Evolutionary conservation across 2,797 vertebrate species (phyloP), one percentile per base, ranked within the genome.

Genomic region (Propithecus deckenii): DNA sequence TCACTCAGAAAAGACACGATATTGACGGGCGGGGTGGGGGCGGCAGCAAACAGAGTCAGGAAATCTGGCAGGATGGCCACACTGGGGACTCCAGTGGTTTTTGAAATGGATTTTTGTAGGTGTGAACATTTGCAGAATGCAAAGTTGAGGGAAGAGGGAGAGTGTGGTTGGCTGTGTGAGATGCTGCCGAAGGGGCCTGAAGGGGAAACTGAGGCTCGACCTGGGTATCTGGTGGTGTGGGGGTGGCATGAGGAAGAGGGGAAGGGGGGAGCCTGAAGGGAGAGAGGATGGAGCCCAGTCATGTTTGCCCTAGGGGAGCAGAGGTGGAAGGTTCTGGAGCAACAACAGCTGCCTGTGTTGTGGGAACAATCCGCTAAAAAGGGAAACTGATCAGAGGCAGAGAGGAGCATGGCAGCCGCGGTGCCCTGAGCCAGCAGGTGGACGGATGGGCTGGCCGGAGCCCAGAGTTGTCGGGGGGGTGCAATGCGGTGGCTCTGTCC

Each of bases 351-450:
- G 11, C 23, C 9, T 13, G 4, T 30, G 22, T 57, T 50, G 12
- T 0, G 0, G 8, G 35, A 74, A 79, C 0, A 3, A 67, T 0
- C 38, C 9, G 1, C 15, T 9, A 9, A n/a, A 55, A 38, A 74
- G 28, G 11, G 6, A 61, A n/a, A 15, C 22, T 1, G 7, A 18
- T 1, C 23, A 17, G 38, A 57, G 72, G 55, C 50, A 57, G 63
- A 20, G 22, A 5, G 18, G 4, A 48, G 38, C 0, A 0, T 7
- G 12, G 23, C 5, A 13, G 61, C 67, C 28, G 5, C 17, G n/a
- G 28, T 0, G 1, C 20, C 22, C 35, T 4, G 52, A 46, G 30
- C n/a, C 46, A 48, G 57, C 0, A 0, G 2, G 52, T 8, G 10
- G n/a, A 17, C 0, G 15, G 48, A 17, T 22, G 67, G 38, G 78